These are phyloP conservation scores for Emydura subglobosa DNA, from an alignment of 2,113 vertebrate genomes.

Conservation along the genomic window DNA sequence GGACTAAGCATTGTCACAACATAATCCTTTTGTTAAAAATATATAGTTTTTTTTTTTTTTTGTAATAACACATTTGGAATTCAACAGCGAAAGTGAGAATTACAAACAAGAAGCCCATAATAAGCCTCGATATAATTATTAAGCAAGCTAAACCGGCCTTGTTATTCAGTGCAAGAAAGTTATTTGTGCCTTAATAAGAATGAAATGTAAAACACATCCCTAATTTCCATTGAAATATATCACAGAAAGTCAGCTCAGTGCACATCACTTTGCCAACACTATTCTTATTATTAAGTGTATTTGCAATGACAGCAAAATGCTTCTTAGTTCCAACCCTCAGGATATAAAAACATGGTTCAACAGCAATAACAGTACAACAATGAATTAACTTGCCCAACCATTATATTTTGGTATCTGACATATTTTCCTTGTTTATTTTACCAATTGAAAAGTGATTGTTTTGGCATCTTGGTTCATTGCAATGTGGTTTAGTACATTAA, in stretches of 20 bases:
- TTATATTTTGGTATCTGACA: slow-evolving; percentile 54
- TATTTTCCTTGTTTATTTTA: slow-evolving; percentile 71
- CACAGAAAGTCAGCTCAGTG: slow-evolving; percentile 73
- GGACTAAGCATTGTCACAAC: slow-evolving; percentile 59
- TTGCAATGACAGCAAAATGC: slow-evolving; percentile 74
- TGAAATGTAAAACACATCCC: slow-evolving; percentile 75
- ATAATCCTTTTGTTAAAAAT: slow-evolving; percentile 60
- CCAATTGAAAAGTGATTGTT: slow-evolving; percentile 71
- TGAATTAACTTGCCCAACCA: slow-evolving; percentile 74
- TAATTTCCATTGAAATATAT: slow-evolving; percentile 73
- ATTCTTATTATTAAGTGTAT: slow-evolving; percentile 75
- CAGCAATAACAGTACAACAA: slow-evolving; percentile 76
- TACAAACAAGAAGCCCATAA: slow-evolving; percentile 74
- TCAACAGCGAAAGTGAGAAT: slow-evolving; percentile 63
- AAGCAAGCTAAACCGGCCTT: slow-evolving; percentile 69
- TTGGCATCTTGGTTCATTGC: slow-evolving; percentile 56
- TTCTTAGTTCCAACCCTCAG: slow-evolving; percentile 75
- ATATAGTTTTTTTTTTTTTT: neutral
- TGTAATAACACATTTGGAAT: slow-evolving; percentile 65
- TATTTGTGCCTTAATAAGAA: slow-evolving; percentile 75
- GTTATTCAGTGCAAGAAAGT: slow-evolving; percentile 64
- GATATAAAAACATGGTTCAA: slow-evolving; percentile 77
- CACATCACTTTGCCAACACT: slow-evolving; percentile 77
- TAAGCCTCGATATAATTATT: slow-evolving; percentile 72
- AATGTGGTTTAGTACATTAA: slow-evolving; percentile 20